Conservation (phyloP, 2,797 vertebrate genomes). For the Catharus ustulatus region DNA sequence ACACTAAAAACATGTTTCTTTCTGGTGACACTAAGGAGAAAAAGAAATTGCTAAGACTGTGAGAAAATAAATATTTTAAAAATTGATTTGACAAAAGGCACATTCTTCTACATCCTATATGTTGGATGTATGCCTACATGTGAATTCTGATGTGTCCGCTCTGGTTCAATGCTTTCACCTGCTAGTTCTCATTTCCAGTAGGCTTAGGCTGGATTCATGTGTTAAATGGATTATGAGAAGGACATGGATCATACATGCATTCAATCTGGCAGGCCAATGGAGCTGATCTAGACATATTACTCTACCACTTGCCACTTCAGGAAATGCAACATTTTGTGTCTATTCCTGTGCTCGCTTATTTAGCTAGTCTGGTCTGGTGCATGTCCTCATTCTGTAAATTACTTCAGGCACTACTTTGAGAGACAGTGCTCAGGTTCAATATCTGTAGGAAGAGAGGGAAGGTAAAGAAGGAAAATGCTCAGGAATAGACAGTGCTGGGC, state of each 20-base stretch:
- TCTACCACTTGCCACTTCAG: neutral
- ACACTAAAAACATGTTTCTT: neutral
- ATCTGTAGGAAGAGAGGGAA: neutral
- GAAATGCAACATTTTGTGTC: neutral
- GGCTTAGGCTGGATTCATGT: neutral
- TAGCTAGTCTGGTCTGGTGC: neutral
- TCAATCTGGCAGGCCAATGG: neutral
- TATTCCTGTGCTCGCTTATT: neutral
- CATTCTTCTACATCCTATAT: neutral
- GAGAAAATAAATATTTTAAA: neutral
- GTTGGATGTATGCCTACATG: rapidly evolving
- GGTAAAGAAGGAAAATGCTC: neutral
- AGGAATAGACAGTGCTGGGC: neutral
- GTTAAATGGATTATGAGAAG: neutral
- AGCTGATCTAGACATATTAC: neutral
- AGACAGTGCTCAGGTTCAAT: neutral
- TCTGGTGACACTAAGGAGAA: neutral
- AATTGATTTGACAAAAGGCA: neutral
- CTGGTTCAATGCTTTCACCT: neutral
- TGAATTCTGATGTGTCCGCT: neutral
- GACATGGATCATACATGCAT: neutral
- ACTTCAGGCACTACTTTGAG: neutral
- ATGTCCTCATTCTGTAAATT: neutral
- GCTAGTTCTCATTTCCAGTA: neutral
- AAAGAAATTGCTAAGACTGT: neutral